A percentile compares a stretch with the other conserved stretches of the same genome.
phyloP scores from a whole-genome alignment of 2,888 invertebrate genomes.

The Melangyna quadrimaculata region DNA sequence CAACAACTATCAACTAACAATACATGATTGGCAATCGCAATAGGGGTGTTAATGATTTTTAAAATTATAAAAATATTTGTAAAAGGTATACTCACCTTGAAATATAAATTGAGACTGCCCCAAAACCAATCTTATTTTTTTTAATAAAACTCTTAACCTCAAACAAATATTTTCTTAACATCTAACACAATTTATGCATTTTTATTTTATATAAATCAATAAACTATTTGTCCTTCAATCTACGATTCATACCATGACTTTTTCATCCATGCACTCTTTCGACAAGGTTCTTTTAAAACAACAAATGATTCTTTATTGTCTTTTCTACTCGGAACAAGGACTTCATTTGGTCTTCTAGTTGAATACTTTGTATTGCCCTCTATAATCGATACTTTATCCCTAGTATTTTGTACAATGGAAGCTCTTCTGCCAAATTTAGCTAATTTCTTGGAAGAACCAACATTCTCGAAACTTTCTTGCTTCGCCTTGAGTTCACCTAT shows the following conservation, averaged over 20 bases:
- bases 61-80: too few relatives aligned
- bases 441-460: constrained; percentile 74
- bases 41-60: too few relatives aligned
- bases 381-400: constrained; percentile 77
- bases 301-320: constrained; percentile 77
- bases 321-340: constrained; percentile 50
- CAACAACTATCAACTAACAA: too few relatives aligned
- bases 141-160: not conserved
- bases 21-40: too few relatives aligned
- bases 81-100: too few relatives aligned
- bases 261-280: constrained; percentile 80
- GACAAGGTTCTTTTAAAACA: constrained; percentile 79
- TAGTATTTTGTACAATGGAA: constrained; percentile 76
- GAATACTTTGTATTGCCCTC: constrained; percentile 79
- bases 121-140: not conserved
- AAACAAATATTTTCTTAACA: not conserved
- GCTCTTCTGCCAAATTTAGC: constrained; percentile 79
- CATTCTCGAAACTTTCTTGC: constrained; percentile 75
- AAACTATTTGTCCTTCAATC: not conserved
- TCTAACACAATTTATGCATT: not conserved
- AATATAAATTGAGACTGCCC: not conserved
- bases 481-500: constrained; percentile 70
- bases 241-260: constrained; percentile 80
- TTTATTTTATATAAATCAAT: not conserved
- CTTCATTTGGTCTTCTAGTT: constrained; percentile 64